phyloP scores from a whole-genome alignment of 2,888 invertebrate species.

The Caenorhabditis sp. region DNA sequence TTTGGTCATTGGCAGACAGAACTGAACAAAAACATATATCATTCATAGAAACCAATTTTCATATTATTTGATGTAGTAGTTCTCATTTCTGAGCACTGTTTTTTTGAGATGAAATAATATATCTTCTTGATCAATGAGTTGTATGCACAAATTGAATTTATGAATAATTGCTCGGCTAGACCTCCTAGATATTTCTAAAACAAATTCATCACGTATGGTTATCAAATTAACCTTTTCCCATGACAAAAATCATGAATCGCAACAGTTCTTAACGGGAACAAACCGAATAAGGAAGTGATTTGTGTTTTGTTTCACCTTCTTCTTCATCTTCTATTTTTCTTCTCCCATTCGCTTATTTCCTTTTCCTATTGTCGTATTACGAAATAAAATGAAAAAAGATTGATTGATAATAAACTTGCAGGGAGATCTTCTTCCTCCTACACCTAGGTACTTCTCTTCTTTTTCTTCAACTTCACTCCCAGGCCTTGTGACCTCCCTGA shows the following conservation, averaged over 20 bases:
- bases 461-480: neutral
- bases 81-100: neutral
- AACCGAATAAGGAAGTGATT: neutral
- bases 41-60: slow-evolving; percentile 4
- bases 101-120: too few relatives aligned
- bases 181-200: too few relatives aligned
- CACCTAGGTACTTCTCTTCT: neutral
- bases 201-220: too few relatives aligned
- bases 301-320: neutral
- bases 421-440: neutral
- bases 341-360: neutral
- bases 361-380: neutral
- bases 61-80: slow-evolving; percentile 11
- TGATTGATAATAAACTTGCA: neutral
- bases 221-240: neutral
- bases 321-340: neutral
- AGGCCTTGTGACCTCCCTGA: neutral
- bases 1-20: slow-evolving; percentile 4
- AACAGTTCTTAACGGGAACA: neutral
- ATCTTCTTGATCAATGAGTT: too few relatives aligned
- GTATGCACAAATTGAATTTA: too few relatives aligned
- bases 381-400: neutral
- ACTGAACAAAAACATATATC: too few relatives aligned
- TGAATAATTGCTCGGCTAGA: too few relatives aligned
- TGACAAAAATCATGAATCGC: neutral